Evolutionary conservation across 2,113 vertebrate genomes (phyloP), one percentile per base, ranked within the genome.

Genomic region (Sturnus vulgaris): DNA sequence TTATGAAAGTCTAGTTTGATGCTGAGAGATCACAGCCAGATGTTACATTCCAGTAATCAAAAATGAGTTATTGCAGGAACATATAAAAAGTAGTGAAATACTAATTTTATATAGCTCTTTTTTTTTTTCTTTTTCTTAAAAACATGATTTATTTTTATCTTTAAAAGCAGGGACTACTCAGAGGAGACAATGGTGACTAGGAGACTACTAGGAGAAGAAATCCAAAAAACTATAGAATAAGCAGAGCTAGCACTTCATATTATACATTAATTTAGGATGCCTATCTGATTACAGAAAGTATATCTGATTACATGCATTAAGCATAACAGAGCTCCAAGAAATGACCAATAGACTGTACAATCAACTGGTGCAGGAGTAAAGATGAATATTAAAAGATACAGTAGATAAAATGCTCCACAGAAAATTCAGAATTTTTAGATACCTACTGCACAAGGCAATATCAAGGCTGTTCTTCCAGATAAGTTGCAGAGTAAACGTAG

Each of bases 11-110:
- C 73, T 79, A 79, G 83, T 84, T 89, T 73, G 71, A 95, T 82
- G 91, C 75, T 91, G 84, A 77, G 71, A 95, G 63, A 90, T 76
- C 90, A 95, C 91, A 86, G 85, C 39, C 87, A 95, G 93, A 91
- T 93, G 80, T 88, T 88, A 55, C 71, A 90, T 94, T 91, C 82
- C 78, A 90, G 81, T 89, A 91, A 96, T 80, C 66, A 79, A 87
- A 94, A 96, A 70, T 61, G 70, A 89, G 44, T 85, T 91, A 85
- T 70, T 92, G 78, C 82, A 82, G 56, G n/a, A 96, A 52, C 12
- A 65, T 91, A 94, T 20, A 86, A 53, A 80, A 95, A 94, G 57
- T 59, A 92, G 78, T 73, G 59, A 92, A 93, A 96, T 22, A 19
- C 25, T 92, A 65, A 65, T 28, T 95, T 86, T 86, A 82, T 69